Evolutionary conservation across 2,113 vertebrate species (phyloP).

Genomic region (Myotis lucifugus): DNA sequence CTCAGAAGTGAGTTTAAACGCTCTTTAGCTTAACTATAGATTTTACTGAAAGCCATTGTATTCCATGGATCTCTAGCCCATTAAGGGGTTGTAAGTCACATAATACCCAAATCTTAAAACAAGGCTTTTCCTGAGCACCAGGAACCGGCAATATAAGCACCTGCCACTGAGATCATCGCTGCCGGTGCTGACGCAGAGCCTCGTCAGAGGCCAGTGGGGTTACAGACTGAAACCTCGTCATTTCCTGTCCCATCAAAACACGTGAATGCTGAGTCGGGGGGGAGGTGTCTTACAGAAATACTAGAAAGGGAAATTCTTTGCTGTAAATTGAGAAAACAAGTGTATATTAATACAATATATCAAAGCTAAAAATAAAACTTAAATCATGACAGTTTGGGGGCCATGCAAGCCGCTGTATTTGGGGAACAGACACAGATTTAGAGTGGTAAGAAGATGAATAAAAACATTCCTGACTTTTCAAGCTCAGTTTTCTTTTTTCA

Average conservation of each 20-base stretch:
- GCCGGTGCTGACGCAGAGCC: fast-evolving
- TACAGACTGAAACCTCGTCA: neutral
- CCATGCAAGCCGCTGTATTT: neutral
- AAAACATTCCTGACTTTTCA: conserved; percentile 32
- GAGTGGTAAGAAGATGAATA: neutral
- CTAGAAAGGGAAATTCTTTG: conserved; percentile 9
- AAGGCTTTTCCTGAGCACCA: neutral
- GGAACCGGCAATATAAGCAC: neutral
- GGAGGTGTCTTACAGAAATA: neutral
- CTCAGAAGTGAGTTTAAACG: neutral
- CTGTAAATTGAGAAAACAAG: neutral
- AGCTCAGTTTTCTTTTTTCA: neutral
- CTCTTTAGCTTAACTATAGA: neutral
- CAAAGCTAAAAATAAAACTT: neutral
- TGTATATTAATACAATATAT: neutral
- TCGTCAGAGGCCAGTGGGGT: neutral
- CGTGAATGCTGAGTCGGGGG: neutral
- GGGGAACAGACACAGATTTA: neutral
- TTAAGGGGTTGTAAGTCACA: neutral
- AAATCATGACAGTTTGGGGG: neutral
- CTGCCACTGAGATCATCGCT: neutral
- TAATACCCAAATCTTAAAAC: neutral
- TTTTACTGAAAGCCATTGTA: neutral
- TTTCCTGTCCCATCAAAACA: neutral
- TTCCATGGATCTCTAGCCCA: neutral